Base-by-base conservation (phyloP, 1,140 invertebrate species). In the Drosophila baimaii region DNA sequence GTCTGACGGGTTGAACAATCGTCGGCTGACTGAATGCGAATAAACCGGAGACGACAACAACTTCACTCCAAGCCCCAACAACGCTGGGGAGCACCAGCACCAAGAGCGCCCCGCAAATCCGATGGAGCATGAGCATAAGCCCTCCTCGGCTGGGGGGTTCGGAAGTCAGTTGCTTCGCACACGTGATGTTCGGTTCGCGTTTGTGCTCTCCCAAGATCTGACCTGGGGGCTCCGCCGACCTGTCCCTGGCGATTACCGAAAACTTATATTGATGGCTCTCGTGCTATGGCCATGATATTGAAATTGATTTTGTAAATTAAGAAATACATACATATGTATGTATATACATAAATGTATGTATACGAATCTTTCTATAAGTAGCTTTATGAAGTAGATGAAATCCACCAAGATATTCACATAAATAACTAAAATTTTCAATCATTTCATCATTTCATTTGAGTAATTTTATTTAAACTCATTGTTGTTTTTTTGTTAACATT, bases 1-100 rank as follows among this genome's bases (percentile, higher is more conserved):
- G 79, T 86, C 76, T 65, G 62, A 68, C 72, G 79, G 72, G 77
- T 90, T 86, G 66, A 81, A 86, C 79, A 84, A 73, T 85, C 77
- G 79, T 81, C 85, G 79, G 71, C 72, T 78, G 64, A 90, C 89
- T 91, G 76, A 79, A 63, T 55, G 46, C 63, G 71, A 77, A 77
- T 56, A 29, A 75, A 51, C 49, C 51, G 51, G 55, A 62, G 62
- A 44, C 58, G 37, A 61, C 72, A 66, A 70, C 69, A 75, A 86
- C 79, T 83, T 69, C 46, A 77, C 52, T 54, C 51, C 51, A 72
- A 47, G 47, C 61, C 25, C 25, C 72, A 66, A 37, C 49, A 76
- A 66, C 44, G 31, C 51, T 35, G 51, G 51, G 51, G 41, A 49
- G 21, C 27, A 23, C 43, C 44, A 49, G 21, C 27, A 23, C 43